Percentiles rank a stretch among this genome's conserved stretches.
These are phyloP conservation scores for Propsilocerus akamusi DNA, from an alignment of 1,140 invertebrate genomes.

Conservation along the genomic window DNA sequence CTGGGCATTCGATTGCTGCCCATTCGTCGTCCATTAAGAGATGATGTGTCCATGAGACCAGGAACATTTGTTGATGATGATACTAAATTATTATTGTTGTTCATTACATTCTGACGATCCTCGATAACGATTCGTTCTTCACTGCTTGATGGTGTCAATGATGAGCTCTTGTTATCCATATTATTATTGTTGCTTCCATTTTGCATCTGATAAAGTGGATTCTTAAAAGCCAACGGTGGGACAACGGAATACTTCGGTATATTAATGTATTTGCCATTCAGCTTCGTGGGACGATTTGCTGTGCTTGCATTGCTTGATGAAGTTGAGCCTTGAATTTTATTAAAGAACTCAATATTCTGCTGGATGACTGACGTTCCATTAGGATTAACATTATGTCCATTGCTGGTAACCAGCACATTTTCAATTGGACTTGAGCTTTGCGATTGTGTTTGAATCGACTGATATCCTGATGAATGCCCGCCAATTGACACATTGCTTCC, in stretches of 20 bases:
- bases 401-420: slow-evolving; percentile 1
- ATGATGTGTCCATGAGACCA: slow-evolving; percentile 7
- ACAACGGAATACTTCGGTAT: slow-evolving; percentile 10
- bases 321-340: slow-evolving; percentile 5
- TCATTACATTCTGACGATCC: slow-evolving; percentile 6
- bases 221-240: slow-evolving; percentile 65
- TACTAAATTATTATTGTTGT: neutral
- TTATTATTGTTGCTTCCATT: slow-evolving; percentile 16
- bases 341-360: neutral
- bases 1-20: slow-evolving; percentile 27
- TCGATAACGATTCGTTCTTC: slow-evolving; percentile 21
- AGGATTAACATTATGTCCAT: neutral
- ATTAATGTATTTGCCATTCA: slow-evolving; percentile 6
- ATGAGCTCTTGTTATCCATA: slow-evolving; percentile 4
- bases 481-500: slow-evolving; percentile 60
- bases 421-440: slow-evolving; percentile 81
- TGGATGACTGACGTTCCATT: neutral
- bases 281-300: slow-evolving; percentile 9
- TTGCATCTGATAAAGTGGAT: slow-evolving; percentile 66
- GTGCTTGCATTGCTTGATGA: slow-evolving; percentile 8
- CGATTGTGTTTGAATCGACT: slow-evolving; percentile 77
- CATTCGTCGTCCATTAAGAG: slow-evolving; percentile 11
- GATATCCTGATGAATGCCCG: slow-evolving; percentile 74
- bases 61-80: slow-evolving; percentile 10
- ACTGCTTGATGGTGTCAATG: slow-evolving; percentile 22